A percentile compares a stretch with the other conserved stretches of the same genome.
phyloP scores from a whole-genome alignment of 2,797 vertebrate species.

The Sparus aurata region DNA sequence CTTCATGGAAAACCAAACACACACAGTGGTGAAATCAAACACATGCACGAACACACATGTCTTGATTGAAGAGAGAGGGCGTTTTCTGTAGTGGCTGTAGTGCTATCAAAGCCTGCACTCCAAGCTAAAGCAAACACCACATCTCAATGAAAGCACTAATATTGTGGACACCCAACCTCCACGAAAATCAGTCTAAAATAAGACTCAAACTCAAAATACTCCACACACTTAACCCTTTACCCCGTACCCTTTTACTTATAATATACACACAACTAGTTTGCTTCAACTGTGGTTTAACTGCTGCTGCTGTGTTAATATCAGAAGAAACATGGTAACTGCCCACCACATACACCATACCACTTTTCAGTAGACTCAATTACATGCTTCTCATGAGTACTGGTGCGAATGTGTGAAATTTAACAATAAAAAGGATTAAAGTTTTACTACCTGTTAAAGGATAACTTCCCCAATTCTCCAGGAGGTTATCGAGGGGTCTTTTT shows the following conservation, averaged over 20 bases:
- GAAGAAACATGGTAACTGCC: neutral
- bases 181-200: neutral
- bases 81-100: conserved; percentile 14
- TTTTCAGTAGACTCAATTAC: neutral
- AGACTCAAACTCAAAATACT: neutral
- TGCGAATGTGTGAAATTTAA: neutral
- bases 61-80: neutral
- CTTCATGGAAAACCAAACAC: conserved; percentile 36
- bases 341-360: neutral
- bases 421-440: neutral
- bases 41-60: conserved; percentile 23
- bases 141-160: conserved; percentile 11
- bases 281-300: neutral
- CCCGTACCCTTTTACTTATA: neutral
- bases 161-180: neutral
- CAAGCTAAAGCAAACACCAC: conserved; percentile 1
- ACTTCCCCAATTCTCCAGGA: too few relatives aligned
- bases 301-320: too few relatives aligned
- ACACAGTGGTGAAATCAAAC: conserved; percentile 15
- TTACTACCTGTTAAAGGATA: neutral
- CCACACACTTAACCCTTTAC: neutral
- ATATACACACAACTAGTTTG: neutral
- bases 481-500: too few relatives aligned
- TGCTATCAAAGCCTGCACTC: conserved; percentile 17
- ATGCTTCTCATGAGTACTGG: neutral